These are phyloP conservation scores for Sciurus carolinensis DNA, from an alignment of 2,797 vertebrate genomes.

Conservation along the genomic window DNA sequence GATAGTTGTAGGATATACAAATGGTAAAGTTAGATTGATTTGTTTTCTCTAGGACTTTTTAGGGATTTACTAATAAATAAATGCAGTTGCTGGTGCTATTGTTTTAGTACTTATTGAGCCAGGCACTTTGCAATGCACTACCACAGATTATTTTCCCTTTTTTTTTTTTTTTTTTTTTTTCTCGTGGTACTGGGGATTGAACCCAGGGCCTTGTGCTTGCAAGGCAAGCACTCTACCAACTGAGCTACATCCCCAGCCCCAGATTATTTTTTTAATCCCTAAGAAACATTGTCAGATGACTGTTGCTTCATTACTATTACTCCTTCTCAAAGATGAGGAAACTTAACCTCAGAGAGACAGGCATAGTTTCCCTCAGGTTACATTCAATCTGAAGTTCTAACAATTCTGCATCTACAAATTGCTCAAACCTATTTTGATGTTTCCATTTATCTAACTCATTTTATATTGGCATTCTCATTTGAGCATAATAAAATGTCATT, in stretches of 20 bases:
- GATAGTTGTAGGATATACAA: not conserved
- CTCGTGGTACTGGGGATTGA: too few relatives aligned
- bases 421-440: slow-evolving; percentile 21
- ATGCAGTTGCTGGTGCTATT: not conserved
- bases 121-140: not conserved
- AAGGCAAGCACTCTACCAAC: too few relatives aligned
- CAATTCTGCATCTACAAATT: not conserved
- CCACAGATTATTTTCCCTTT: not conserved
- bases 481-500: not conserved
- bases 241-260: too few relatives aligned
- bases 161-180: not conserved
- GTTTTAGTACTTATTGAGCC: not conserved
- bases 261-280: not conserved
- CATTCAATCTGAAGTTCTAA: not conserved
- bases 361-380: not conserved
- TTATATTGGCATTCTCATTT: slow-evolving; percentile 20
- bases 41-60: not conserved
- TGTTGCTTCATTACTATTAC: not conserved
- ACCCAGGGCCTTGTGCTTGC: too few relatives aligned
- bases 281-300: not conserved
- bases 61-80: not conserved
- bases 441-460: slow-evolving; percentile 34
- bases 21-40: not conserved
- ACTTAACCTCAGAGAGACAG: not conserved
- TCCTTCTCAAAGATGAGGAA: slow-evolving; percentile 32